These are phyloP conservation scores for Epistrophe eligans DNA, from an alignment of 2,888 invertebrate species.

Conservation along the genomic window DNA sequence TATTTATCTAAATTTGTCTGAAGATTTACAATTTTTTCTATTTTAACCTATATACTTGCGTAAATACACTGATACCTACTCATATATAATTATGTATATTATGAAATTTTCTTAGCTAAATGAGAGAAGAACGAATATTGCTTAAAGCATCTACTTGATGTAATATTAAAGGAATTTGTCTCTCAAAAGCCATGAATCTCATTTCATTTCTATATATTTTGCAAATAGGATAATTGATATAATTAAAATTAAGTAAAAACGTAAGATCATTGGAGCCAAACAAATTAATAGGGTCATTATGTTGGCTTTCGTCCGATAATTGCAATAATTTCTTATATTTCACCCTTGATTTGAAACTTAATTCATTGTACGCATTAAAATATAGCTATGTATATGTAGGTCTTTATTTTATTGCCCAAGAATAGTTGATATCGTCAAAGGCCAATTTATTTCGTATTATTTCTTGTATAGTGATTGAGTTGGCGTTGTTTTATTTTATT, in stretches of 20 bases:
- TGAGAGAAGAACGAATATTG: no score
- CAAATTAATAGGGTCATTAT: not conserved
- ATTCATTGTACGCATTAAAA: not conserved
- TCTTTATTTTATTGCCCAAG: not conserved
- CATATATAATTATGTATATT: no score
- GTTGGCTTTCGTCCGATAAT: slow-evolving; percentile 3
- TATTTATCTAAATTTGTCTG: no score
- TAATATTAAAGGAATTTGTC: not conserved
- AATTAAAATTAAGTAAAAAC: not conserved
- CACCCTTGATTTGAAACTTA: not conserved
- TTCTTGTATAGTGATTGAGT: not conserved
- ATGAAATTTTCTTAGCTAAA: no score
- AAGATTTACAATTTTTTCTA: no score
- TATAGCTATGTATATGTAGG: no score
- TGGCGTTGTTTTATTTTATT: not conserved
- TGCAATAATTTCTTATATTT: not conserved
- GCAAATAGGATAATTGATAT: not conserved
- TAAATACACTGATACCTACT: no score
- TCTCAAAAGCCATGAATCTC: not conserved
- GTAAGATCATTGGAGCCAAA: not conserved
- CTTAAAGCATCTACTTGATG: no score
- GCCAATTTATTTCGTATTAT: not conserved
- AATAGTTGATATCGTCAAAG: not conserved
- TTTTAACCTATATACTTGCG: no score
- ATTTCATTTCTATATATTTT: not conserved